Conservation (phyloP, 2,113 vertebrate species). For the Vidua chalybeata region DNA sequence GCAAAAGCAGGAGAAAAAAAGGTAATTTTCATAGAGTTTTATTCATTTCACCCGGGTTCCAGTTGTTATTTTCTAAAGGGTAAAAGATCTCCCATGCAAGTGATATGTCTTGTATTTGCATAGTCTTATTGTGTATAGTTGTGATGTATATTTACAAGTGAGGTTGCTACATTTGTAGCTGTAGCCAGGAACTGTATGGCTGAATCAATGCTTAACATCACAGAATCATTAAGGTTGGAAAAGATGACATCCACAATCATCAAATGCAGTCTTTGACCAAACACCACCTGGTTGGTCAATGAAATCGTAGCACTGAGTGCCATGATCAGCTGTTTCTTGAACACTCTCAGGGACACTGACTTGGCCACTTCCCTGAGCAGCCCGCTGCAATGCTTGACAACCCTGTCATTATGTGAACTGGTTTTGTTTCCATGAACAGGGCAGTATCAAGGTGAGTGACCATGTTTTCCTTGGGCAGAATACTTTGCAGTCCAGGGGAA, state of each 20-base stretch:
- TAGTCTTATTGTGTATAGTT: not conserved
- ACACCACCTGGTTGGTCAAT: not conserved
- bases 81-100: not conserved
- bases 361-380: fast-evolving
- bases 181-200: not conserved
- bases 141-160: not conserved
- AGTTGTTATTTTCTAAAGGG: not conserved
- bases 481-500: not conserved
- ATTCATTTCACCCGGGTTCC: not conserved
- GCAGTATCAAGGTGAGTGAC: not conserved
- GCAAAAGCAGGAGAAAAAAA: not conserved
- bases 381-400: fast-evolving
- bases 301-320: not conserved
- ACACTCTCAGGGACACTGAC: too few relatives aligned
- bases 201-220: not conserved
- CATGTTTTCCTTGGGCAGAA: not conserved
- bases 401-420: not conserved
- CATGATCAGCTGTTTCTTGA: not conserved
- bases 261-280: fast-evolving
- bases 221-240: not conserved
- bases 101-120: not conserved
- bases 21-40: not conserved
- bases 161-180: not conserved
- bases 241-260: not conserved
- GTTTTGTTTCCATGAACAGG: not conserved